Evolutionary conservation across 1,140 invertebrate genomes (phyloP).

Genomic region (Drosophila ironensis): DNA sequence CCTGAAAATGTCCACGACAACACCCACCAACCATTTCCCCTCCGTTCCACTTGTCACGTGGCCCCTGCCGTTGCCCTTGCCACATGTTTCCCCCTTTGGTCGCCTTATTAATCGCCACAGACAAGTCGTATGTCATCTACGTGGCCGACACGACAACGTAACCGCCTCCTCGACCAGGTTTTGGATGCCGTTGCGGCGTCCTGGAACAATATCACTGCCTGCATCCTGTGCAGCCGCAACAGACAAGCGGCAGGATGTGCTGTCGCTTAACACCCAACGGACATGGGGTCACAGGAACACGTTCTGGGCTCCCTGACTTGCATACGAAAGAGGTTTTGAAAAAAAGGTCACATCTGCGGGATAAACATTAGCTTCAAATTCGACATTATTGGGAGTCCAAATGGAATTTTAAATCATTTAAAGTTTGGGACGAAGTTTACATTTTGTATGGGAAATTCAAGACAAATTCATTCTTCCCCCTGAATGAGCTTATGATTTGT

Average conservation of each 20-base stretch:
- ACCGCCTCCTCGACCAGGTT: constrained; percentile 35
- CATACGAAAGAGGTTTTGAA: constrained; percentile 43
- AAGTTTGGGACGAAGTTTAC: too few relatives aligned
- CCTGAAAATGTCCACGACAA: constrained; percentile 6
- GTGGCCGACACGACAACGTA: constrained; percentile 36
- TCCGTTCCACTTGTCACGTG: constrained; percentile 29
- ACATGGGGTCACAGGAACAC: constrained; percentile 29
- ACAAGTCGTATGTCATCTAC: constrained; percentile 62
- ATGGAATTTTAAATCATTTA: not conserved
- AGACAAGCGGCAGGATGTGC: constrained; percentile 1
- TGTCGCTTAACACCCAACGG: constrained; percentile 37
- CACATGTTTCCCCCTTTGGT: not conserved
- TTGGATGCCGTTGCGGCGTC: constrained; percentile 7
- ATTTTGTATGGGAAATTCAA: too few relatives aligned
- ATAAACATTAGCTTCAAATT: not conserved
- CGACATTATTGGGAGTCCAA: constrained; percentile 23
- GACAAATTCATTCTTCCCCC: too few relatives aligned
- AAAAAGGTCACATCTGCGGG: constrained; percentile 20
- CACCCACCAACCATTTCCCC: not conserved
- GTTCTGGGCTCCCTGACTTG: constrained; percentile 44
- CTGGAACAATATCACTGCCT: constrained; percentile 15
- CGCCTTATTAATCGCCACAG: constrained; percentile 57
- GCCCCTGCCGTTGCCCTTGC: not conserved
- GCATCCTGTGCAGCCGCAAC: constrained; percentile 2
- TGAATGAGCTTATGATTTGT: too few relatives aligned